These are phyloP conservation scores for Brenthis hecate DNA, from an alignment of 2,888 invertebrate species.

Conservation along the genomic window DNA sequence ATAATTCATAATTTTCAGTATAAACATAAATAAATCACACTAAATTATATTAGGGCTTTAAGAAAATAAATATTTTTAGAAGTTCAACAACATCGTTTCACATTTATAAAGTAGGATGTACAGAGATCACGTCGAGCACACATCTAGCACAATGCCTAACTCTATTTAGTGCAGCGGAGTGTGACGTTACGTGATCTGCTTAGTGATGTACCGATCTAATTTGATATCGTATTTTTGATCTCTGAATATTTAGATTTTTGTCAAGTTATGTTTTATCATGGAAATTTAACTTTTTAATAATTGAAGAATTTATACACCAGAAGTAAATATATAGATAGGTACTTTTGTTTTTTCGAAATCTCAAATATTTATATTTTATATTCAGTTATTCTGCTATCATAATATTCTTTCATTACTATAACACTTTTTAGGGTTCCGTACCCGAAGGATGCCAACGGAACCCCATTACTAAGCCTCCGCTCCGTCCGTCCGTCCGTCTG, in stretches of 20 bases:
- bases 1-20: background rate
- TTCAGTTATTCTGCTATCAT: too few species aligned
- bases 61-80: background rate
- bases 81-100: slow-evolving; percentile 1
- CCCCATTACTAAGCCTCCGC: too few species aligned
- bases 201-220: slow-evolving; percentile 32
- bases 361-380: too few species aligned
- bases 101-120: background rate
- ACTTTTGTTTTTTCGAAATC: too few species aligned
- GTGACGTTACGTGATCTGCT: slow-evolving; percentile 44
- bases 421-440: too few species aligned
- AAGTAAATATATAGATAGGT: too few species aligned
- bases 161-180: slow-evolving; percentile 42
- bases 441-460: too few species aligned
- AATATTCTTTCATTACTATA: too few species aligned
- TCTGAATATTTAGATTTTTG: background rate
- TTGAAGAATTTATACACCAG: too few species aligned
- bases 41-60: background rate
- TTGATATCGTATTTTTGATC: background rate
- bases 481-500: too few species aligned
- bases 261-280: background rate
- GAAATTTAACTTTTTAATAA: too few species aligned
- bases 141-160: slow-evolving; percentile 37
- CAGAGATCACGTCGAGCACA: slow-evolving; percentile 34
- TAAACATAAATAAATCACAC: background rate